Evolutionary conservation across 2,888 invertebrate genomes (phyloP), one percentile per base, ranked within the genome.

Genomic region (Tryphoninae sp.): DNA sequence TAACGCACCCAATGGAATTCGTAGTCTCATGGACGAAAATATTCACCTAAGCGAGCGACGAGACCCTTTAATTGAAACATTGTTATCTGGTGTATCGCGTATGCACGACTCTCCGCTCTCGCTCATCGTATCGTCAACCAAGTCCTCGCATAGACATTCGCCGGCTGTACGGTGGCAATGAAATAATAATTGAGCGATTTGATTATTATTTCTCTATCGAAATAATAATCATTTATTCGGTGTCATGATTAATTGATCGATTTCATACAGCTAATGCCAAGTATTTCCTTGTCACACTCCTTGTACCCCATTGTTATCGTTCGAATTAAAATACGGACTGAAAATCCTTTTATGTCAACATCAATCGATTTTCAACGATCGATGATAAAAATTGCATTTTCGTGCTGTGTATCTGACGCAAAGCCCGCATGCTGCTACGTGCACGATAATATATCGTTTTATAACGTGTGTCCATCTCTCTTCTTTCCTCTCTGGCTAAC

Each of bases 1-100:
- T 19, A 55, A 9, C 16, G 55, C 55, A 55, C 19, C n/a, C 16
- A 55, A 8, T 51, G 51, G n/a, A 51, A 51, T 51, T 11, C 51
- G n/a, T n/a, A 51, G 33, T 33, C 33, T 33, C 33, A 33, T 33
- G 33, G 6, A 67, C 59, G 33, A 11, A 16, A 49, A 61, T 51
- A 59, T 55, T 22, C 58, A 40, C 11, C 23, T 11, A 42, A 16
- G 40, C 13, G 45, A 59, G 55, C n/a, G 77, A 26, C 55, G 53
- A 53, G 69, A 69, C 42, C 62, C 45, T 68, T 76, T 76, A 61
- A 53, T 61, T 42, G 53, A 62, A 77, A 51, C 62, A 77, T 62
- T 61, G 53, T 55, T 69, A 55, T 62, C 42, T 8, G 16, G 16
- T 42, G 62, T 33, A 55, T 77, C 69, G 42, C 40, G 45, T 51